Conservation (phyloP, 2,888 invertebrate species). For the Parnassius mnemosyne region DNA sequence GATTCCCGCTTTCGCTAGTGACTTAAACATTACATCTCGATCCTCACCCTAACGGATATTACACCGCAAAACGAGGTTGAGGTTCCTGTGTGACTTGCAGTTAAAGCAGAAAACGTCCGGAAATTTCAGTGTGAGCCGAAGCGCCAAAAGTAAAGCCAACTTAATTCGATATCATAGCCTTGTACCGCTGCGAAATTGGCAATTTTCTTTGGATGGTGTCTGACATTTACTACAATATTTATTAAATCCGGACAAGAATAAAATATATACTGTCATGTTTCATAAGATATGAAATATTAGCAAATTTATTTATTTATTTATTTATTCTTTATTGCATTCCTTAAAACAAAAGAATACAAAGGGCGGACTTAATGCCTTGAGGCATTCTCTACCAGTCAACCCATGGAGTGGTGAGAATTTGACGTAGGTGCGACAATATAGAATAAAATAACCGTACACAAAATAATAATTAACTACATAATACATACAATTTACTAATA, state of each 20-base stretch:
- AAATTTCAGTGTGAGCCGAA: not conserved
- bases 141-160: not conserved
- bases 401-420: too few relatives aligned
- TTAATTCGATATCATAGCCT: conserved; percentile 1
- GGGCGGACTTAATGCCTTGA: too few relatives aligned
- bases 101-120: conserved; percentile 8
- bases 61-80: conserved; percentile 1
- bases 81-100: conserved; percentile 7
- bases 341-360: too few relatives aligned
- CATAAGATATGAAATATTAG: too few relatives aligned
- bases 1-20: not conserved
- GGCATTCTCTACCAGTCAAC: too few relatives aligned
- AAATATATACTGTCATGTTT: too few relatives aligned
- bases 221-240: not conserved
- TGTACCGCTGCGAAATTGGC: conserved; percentile 12
- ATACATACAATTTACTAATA: too few relatives aligned
- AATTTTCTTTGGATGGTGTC: conserved; percentile 5
- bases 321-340: too few relatives aligned
- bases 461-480: too few relatives aligned
- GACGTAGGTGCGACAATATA: too few relatives aligned
- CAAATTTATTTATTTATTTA: too few relatives aligned
- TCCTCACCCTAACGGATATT: conserved; percentile 6
- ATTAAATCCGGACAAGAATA: not conserved
- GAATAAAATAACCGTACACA: too few relatives aligned
- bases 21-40: not conserved